Base-by-base conservation (phyloP, 2,113 vertebrate genomes). In the Scomber colias region DNA sequence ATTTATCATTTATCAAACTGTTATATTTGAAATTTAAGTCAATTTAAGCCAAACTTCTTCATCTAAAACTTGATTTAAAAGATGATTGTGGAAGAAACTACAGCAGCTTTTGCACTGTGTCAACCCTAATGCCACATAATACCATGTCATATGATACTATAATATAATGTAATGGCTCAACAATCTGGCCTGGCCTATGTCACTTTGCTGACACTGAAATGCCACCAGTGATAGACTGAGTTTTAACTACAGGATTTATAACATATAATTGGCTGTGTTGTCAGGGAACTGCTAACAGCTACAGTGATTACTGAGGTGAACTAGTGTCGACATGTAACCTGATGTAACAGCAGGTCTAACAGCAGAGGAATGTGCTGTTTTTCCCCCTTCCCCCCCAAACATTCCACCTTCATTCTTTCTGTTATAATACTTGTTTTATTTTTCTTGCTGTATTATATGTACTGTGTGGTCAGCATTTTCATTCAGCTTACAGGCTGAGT, bases 381-480 rank as follows among this genome's bases (percentile, higher is more conserved):
- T 57, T 50, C 40, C 50, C 35, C 54, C 21, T 21, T 14, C 51
- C 21, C 30, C 30, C 56, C 21, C n/a, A 69, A 30, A 21, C 44
- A 30, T 14, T 74, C 51, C 4, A 46, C 53, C 40, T 61, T 55
- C 11, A 61, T 48, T 49, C 57, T 46, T 40, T 4, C 30, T 57
- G 19, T 67, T 50, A 31, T 68, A 60, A 62, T 60, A 57, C 59
- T 73, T 12, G 56, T 49, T 65, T 49, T 21, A 14, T 54, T 57
- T 57, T 62, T 71, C 53, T 66, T 62, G 61, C 65, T 76, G 72
- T 75, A 71, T 66, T 56, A 45, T 5, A 14, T 45, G 11, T 67
- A 55, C 12, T 31, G 44, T 72, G 12, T 11, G 30, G 71, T 88
- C 82, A 82, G 79, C 86, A 65, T 69, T 79, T 83, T 84, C 62